Conservation (phyloP, 37 sponge, comb jelly and placozoan genomes). For the Halichondria panicea region DNA sequence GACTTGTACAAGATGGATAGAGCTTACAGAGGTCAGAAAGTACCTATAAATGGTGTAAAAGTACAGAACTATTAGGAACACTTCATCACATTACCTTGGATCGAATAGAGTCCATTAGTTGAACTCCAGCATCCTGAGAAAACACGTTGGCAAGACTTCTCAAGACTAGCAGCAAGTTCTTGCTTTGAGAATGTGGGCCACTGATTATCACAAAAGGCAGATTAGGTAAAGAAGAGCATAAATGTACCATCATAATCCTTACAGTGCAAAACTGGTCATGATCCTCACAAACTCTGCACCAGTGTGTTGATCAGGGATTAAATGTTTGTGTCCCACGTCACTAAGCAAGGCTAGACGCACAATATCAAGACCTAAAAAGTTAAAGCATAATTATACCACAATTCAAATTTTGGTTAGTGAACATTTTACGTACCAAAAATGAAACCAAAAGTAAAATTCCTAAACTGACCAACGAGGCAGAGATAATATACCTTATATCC, state of each 20-base stretch:
- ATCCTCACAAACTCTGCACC: slow-evolving; percentile 19
- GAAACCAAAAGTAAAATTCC: background rate
- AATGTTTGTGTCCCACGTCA: slow-evolving; percentile 9
- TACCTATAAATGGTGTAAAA: slow-evolving; percentile 17
- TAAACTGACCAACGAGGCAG: background rate
- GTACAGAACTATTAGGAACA: background rate
- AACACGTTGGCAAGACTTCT: slow-evolving; percentile 67
- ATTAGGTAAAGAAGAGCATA: background rate
- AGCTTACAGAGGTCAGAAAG: slow-evolving; percentile 20
- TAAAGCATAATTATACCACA: background rate
- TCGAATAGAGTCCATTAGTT: slow-evolving; percentile 19
- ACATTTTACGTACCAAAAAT: background rate
- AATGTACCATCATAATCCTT: slow-evolving; percentile 1
- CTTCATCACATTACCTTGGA: too few species aligned
- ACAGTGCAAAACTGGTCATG: slow-evolving; percentile 24
- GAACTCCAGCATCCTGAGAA: slow-evolving; percentile 9
- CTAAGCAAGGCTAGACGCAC: slow-evolving; percentile 36
- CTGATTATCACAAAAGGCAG: slow-evolving; percentile 17
- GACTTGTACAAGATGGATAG: slow-evolving; percentile 18
- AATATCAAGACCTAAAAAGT: slow-evolving; percentile 47
- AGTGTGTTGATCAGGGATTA: slow-evolving; percentile 11
- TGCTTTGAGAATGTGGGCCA: slow-evolving; percentile 32
- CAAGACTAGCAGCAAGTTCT: slow-evolving; percentile 64
- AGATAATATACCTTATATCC: background rate
- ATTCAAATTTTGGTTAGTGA: background rate